Evolutionary conservation across 2,888 invertebrate species (phyloP).

Genomic region (Aplocera efformata): DNA sequence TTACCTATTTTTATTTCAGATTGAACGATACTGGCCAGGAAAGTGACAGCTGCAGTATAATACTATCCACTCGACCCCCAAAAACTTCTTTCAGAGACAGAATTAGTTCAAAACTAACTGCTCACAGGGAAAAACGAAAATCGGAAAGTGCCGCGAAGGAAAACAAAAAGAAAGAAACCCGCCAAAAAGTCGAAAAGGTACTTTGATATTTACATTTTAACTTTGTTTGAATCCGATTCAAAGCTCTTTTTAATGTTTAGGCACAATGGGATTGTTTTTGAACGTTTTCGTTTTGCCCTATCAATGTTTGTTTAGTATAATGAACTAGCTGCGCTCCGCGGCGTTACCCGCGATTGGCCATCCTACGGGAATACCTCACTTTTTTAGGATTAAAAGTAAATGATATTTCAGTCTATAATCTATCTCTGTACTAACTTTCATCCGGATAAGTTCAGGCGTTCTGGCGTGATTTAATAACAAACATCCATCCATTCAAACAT

Average conservation of each 20-base stretch:
- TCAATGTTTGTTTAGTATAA: too few species aligned
- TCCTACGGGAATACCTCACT: too few species aligned
- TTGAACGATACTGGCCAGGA: conserved; percentile 50
- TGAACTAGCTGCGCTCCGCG: too few species aligned
- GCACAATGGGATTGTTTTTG: conserved; percentile 26
- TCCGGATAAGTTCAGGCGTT: too few species aligned
- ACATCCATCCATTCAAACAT: too few species aligned
- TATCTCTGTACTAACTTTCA: too few species aligned
- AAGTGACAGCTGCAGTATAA: conserved; percentile 42
- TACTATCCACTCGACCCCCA: conserved; percentile 38
- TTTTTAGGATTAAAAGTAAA: too few species aligned
- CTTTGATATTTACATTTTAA: conserved; percentile 36
- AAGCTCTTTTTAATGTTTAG: conserved; percentile 36
- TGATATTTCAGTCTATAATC: too few species aligned
- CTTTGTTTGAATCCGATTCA: conserved; percentile 23
- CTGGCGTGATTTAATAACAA: too few species aligned
- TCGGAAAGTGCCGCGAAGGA: conserved; percentile 37
- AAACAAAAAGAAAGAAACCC: conserved; percentile 45
- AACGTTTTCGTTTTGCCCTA: conserved; percentile 22
- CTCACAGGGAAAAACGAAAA: conserved; percentile 47
- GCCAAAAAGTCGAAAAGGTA: conserved; percentile 59
- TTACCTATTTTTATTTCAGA: conserved; percentile 42
- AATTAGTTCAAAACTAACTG: conserved; percentile 52
- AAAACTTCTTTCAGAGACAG: conserved; percentile 53
- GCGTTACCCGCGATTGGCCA: too few species aligned